Evolutionary conservation across 2,888 invertebrate genomes (phyloP).

Genomic region (Anoplius nigerrimus): DNA sequence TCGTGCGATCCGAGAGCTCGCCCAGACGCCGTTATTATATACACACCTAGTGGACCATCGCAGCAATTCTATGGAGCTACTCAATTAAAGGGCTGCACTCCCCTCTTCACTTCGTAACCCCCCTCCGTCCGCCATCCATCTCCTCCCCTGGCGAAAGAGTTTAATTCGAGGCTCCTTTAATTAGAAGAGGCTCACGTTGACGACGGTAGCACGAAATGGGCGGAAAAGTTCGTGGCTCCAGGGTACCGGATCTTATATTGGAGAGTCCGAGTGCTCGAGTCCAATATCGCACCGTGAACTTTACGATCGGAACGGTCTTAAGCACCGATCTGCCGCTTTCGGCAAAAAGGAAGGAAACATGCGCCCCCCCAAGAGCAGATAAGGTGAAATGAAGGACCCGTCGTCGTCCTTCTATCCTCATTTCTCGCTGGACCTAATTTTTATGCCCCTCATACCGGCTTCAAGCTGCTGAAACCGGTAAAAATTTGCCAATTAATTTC

Average conservation of each 20-base stretch:
- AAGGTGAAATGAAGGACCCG: too few species aligned
- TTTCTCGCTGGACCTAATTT: too few species aligned
- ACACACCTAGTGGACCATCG: background rate
- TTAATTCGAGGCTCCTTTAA: conserved; percentile 31
- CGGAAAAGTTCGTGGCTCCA: background rate
- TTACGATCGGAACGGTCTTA: conserved; percentile 20
- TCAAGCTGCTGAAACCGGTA: too few species aligned
- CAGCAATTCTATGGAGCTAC: conserved; percentile 11
- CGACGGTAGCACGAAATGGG: background rate
- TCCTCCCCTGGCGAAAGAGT: conserved; percentile 9
- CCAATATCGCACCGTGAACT: conserved; percentile 23
- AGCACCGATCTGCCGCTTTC: background rate
- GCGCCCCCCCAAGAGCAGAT: too few species aligned
- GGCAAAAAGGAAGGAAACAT: too few species aligned
- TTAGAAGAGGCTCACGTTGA: conserved; percentile 26
- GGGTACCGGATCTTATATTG: conserved; percentile 1
- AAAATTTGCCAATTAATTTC: too few species aligned
- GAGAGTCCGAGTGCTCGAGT: conserved; percentile 10
- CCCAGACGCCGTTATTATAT: conserved; percentile 3
- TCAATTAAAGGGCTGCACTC: conserved; percentile 24
- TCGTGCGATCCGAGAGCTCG: background rate
- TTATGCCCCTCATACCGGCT: too few species aligned
- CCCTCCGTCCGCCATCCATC: too few species aligned
- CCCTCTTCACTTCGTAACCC: too few species aligned
- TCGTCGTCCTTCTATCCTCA: too few species aligned